Percentiles rank a stretch among this genome's conserved stretches.
Evolutionary conservation across 2,797 vertebrate species (phyloP).

Genomic region (Sarcophilus harrisii): DNA sequence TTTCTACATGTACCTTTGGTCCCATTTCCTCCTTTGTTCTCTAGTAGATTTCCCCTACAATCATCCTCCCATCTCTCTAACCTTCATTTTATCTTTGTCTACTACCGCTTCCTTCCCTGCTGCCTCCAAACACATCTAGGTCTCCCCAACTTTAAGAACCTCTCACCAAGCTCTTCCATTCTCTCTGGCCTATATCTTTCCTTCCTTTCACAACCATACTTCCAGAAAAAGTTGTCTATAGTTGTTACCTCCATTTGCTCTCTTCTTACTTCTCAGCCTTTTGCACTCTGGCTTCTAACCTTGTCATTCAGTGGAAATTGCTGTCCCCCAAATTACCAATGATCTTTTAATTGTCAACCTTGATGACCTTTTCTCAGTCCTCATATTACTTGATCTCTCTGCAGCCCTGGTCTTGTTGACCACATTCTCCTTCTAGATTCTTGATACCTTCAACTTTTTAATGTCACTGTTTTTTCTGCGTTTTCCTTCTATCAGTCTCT

Average conservation of each 20-base stretch:
- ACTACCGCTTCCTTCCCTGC: background rate
- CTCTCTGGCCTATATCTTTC: background rate
- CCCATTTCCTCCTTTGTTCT: background rate
- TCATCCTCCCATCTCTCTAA: background rate
- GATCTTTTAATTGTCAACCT: background rate
- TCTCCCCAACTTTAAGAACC: background rate
- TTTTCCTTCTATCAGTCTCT: background rate
- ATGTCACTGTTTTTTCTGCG: background rate
- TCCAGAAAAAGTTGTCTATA: background rate
- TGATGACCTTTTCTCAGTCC: background rate
- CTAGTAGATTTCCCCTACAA: background rate
- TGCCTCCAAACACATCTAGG: background rate
- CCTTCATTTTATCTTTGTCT: background rate
- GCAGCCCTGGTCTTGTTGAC: background rate
- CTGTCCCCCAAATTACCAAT: background rate
- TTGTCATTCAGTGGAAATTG: background rate
- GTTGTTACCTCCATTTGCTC: background rate
- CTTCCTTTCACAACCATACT: background rate
- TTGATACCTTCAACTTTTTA: background rate
- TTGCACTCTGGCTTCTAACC: background rate
- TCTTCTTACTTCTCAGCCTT: background rate
- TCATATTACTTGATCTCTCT: background rate
- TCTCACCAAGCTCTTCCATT: background rate
- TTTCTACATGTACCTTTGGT: background rate
- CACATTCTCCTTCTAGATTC: background rate